phyloP scores from a whole-genome alignment of 1,140 invertebrate genomes.

The Caenorhabditis briggsae region DNA sequence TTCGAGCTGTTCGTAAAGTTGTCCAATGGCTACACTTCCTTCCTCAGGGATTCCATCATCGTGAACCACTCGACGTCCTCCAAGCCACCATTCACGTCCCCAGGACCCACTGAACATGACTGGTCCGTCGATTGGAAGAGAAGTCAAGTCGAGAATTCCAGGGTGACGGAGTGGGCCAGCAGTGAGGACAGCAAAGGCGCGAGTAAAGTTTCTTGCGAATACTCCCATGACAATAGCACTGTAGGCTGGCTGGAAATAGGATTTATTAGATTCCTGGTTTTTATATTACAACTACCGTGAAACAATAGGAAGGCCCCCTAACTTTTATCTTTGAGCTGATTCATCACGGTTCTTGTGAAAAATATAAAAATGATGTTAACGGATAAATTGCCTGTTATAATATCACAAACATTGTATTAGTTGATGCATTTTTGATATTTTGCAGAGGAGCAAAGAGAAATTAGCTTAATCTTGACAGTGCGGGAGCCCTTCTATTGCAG shows the following conservation, averaged over 20 bases:
- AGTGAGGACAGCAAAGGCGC: slow-evolving; percentile 74
- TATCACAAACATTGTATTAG: no score
- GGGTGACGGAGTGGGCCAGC: slow-evolving; percentile 73
- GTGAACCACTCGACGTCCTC: slow-evolving; percentile 75
- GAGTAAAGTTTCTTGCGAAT: slow-evolving; percentile 74
- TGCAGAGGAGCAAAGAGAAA: no score
- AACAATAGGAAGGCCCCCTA: no score
- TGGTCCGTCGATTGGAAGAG: slow-evolving; percentile 76
- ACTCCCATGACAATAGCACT: slow-evolving; percentile 73
- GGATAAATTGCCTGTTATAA: no score
- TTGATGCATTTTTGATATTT: no score
- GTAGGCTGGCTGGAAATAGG: slow-evolving; percentile 75
- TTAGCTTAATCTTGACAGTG: no score
- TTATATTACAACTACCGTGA: no score
- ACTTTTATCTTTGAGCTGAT: no score
- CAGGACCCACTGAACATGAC: slow-evolving; percentile 77
- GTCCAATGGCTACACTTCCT: slow-evolving; percentile 72
- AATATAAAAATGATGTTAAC: no score
- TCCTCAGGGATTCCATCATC: slow-evolving; percentile 76
- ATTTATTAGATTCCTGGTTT: no score
- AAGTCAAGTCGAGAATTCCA: slow-evolving; percentile 76
- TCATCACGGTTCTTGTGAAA: no score
- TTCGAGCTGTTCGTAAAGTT: slow-evolving; percentile 67
- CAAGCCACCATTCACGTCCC: slow-evolving; percentile 77
- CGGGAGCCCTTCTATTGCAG: no score